A percentile compares a stretch with the other conserved stretches of the same genome.
Conservation (phyloP, 2,888 invertebrate genomes). For the Acrobasis suavella region DNA sequence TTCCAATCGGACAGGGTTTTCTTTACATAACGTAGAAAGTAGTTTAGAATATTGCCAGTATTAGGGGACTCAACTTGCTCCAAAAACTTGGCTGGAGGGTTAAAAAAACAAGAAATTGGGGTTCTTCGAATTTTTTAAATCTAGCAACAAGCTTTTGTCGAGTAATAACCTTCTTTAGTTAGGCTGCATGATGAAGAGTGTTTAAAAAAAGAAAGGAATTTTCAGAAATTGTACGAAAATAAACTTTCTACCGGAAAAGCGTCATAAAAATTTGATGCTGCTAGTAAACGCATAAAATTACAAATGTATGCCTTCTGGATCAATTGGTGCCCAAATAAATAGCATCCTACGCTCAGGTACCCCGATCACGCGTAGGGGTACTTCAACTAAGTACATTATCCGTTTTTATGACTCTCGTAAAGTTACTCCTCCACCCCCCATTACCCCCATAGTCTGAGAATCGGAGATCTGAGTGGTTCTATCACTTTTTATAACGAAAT, state of each 20-base stretch:
- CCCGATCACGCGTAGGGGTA: constrained; percentile 41
- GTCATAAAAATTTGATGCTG: background rate
- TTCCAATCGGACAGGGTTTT: no score
- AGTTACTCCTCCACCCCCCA: constrained; percentile 35
- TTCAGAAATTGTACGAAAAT: background rate
- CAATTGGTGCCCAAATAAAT: constrained; percentile 34
- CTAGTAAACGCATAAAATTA: constrained; percentile 15
- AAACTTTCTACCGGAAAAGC: background rate
- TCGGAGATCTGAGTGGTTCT: constrained; percentile 22
- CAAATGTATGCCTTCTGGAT: constrained; percentile 19
- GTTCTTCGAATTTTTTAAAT: no score
- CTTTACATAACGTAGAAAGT: no score
- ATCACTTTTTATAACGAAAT: constrained; percentile 23
- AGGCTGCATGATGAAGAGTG: no score
- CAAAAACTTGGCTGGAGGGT: no score
- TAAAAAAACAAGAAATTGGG: no score
- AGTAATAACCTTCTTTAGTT: no score
- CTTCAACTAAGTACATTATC: constrained; percentile 56
- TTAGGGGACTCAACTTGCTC: no score
- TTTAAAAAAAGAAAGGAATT: background rate
- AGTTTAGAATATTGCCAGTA: no score
- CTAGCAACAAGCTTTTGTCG: no score
- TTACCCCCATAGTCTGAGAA: constrained; percentile 26
- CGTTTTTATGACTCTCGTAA: constrained; percentile 58
- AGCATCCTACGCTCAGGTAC: constrained; percentile 32